Conservation (phyloP, 2,797 vertebrate species). For the Coccyzus lansbergi region DNA sequence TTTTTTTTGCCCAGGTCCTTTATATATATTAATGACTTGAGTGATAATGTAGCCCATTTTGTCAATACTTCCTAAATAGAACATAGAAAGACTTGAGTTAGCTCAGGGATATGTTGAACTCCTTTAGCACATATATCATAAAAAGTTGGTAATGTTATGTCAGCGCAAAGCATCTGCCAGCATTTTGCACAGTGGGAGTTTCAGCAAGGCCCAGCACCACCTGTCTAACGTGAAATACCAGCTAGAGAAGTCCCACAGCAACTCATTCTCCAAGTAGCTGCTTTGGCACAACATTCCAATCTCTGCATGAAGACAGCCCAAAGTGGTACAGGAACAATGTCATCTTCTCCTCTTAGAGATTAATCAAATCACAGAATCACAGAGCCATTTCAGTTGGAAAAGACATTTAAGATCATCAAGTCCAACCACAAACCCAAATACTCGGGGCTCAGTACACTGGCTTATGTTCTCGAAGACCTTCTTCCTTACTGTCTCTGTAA, state of each 20-base stretch:
- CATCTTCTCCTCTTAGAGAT: background rate
- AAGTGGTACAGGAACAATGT: background rate
- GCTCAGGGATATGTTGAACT: background rate
- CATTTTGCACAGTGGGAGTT: background rate
- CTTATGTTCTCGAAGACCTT: background rate
- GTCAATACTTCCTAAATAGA: constrained; percentile 26
- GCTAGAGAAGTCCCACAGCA: constrained; percentile 7
- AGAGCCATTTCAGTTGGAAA: no score
- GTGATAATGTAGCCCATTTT: background rate
- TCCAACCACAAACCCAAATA: background rate
- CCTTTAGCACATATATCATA: background rate
- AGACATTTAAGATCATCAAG: no score
- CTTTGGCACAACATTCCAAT: background rate
- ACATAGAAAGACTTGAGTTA: background rate
- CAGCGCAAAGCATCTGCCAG: constrained; percentile 7
- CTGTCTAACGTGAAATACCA: background rate
- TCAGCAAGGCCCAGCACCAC: background rate
- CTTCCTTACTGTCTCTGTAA: background rate
- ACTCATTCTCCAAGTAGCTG: background rate
- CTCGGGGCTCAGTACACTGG: background rate
- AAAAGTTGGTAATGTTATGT: background rate
- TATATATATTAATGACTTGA: constrained; percentile 41
- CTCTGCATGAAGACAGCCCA: background rate
- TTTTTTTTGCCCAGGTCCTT: constrained; percentile 17
- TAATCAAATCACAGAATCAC: background rate